These are phyloP conservation scores for Caenorhabditis panamensis DNA, from an alignment of 2,888 invertebrate genomes.

Conservation along the genomic window DNA sequence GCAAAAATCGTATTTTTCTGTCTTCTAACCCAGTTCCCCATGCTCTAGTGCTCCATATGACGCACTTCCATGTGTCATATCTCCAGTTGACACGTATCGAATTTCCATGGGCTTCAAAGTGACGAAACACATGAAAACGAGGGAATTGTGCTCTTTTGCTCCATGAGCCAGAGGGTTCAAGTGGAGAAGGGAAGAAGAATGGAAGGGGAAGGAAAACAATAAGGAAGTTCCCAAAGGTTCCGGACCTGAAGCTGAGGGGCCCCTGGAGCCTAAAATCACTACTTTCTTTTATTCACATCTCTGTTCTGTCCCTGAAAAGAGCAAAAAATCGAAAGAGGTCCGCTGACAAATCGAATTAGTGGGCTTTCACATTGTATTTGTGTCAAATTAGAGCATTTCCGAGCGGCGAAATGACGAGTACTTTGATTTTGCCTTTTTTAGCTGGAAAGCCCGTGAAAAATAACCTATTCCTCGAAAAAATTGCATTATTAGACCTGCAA, in stretches of 20 bases:
- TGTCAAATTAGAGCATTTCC: slow-evolving; percentile 10
- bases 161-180: slow-evolving; percentile 1
- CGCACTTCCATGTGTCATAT: neutral
- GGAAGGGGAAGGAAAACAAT: slow-evolving; percentile 20
- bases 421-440: neutral
- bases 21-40: too few species aligned
- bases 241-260: neutral
- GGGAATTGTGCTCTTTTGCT: slow-evolving; percentile 10
- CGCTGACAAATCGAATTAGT: slow-evolving; percentile 54
- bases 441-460: too few species aligned
- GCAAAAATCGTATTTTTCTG: too few species aligned
- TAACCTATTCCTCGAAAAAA: neutral
- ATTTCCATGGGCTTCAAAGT: neutral
- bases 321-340: slow-evolving; percentile 9
- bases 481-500: neutral
- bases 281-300: too few species aligned
- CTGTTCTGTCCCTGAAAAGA: slow-evolving; percentile 12
- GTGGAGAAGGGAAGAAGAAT: slow-evolving; percentile 13
- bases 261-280: too few species aligned
- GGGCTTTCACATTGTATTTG: slow-evolving; percentile 13
- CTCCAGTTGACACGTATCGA: neutral
- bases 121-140: slow-evolving; percentile 10
- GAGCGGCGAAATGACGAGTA: neutral
- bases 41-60: too few species aligned
- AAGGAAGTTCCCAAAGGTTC: slow-evolving; percentile 37